Evolutionary conservation across 2,113 vertebrate genomes (phyloP).

Genomic region (Ophthalmolycus amberensis): DNA sequence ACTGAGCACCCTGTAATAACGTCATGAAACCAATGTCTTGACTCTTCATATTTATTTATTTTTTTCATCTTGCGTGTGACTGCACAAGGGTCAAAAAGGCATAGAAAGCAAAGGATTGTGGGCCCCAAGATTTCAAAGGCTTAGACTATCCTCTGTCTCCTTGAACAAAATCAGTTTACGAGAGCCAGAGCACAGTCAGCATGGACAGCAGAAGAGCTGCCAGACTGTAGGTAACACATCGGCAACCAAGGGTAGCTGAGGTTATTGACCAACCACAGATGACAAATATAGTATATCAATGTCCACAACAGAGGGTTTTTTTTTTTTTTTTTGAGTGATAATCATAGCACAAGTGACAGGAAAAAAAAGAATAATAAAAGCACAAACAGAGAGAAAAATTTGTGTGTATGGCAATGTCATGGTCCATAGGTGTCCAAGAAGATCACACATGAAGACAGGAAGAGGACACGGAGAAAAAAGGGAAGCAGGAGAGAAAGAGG

Average conservation of each 20-base stretch:
- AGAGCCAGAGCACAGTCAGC: conserved; percentile 92
- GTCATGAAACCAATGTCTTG: conserved; percentile 77
- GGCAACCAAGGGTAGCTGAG: conserved; percentile 92
- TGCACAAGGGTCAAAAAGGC: conserved; percentile 82
- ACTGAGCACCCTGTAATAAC: conserved; percentile 80
- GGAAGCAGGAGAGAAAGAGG: conserved; percentile 76
- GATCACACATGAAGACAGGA: conserved; percentile 76
- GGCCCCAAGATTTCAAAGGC: conserved; percentile 60
- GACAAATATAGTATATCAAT: conserved; percentile 71
- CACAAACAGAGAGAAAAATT: conserved; percentile 55
- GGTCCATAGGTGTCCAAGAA: conserved; percentile 81
- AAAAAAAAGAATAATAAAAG: conserved; percentile 18
- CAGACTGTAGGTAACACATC: conserved; percentile 88
- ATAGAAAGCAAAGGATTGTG: conserved; percentile 75
- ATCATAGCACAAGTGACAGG: conserved; percentile 30
- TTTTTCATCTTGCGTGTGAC: conserved; percentile 75
- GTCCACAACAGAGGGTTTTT: conserved; percentile 47
- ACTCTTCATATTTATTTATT: conserved; percentile 66
- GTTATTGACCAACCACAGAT: conserved; percentile 64
- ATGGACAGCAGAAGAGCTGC: conserved; percentile 90
- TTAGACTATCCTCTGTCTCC: conserved; percentile 76
- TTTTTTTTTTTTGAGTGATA: conserved; percentile 16
- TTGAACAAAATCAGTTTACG: conserved; percentile 84
- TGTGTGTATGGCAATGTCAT: conserved; percentile 80
- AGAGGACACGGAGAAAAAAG: conserved; percentile 52